These are phyloP conservation scores for Epinephelus lanceolatus DNA, from an alignment of 2,113 vertebrate species.

Conservation along the genomic window DNA sequence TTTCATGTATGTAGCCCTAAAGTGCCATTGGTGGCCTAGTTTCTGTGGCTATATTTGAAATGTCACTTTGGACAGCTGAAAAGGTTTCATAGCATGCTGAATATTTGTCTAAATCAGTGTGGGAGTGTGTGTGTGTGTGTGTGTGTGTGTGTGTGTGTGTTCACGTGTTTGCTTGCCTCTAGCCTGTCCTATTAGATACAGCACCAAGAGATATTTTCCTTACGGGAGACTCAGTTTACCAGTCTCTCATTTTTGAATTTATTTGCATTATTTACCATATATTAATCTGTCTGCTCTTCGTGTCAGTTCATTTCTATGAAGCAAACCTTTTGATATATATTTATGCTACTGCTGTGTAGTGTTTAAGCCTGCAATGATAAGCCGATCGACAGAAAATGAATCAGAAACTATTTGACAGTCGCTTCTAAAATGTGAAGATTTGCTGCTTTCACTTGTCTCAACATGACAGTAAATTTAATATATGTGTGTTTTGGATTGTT, in stretches of 20 bases:
- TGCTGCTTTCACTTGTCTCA: background rate
- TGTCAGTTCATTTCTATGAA: slow-evolving; percentile 14
- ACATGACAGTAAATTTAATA: background rate
- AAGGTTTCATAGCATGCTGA: slow-evolving; percentile 42
- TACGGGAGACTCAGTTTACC: slow-evolving; percentile 20
- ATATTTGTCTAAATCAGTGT: slow-evolving; percentile 30
- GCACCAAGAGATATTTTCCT: slow-evolving; percentile 44
- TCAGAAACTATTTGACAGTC: background rate
- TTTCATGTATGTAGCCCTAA: slow-evolving; percentile 64
- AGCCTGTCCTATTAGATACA: slow-evolving; percentile 33
- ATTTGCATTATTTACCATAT: slow-evolving; percentile 57
- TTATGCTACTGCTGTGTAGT: background rate
- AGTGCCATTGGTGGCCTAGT: slow-evolving; percentile 69
- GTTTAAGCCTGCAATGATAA: no score
- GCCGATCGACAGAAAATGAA: background rate
- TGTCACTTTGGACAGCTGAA: slow-evolving; percentile 65
- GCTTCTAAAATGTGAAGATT: background rate
- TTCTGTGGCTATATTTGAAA: slow-evolving; percentile 73
- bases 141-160: background rate
- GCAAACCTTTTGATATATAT: background rate
- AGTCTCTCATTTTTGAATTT: slow-evolving; percentile 40
- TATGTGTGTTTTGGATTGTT: background rate
- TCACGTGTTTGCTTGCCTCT: background rate
- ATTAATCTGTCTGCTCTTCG: slow-evolving; percentile 29
- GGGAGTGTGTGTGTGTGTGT: background rate